A percentile compares a stretch with the other conserved stretches of the same genome.
phyloP scores from a whole-genome alignment of 2,888 invertebrate genomes.

The Tiliacea citrago region DNA sequence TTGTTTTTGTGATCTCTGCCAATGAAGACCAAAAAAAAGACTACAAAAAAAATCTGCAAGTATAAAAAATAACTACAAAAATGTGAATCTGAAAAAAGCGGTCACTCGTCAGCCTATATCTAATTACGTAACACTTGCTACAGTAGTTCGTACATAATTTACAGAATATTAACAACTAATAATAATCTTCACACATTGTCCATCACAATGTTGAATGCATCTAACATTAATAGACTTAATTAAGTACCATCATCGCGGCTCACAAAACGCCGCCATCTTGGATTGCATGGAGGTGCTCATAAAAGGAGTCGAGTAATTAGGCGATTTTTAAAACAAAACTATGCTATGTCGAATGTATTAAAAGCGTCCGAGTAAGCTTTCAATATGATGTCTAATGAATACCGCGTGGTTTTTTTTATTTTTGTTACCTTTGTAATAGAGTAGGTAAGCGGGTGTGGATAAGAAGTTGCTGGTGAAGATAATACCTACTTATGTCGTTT shows the following conservation, averaged over 20 bases:
- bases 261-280: constrained; percentile 51
- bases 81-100: background rate
- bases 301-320: constrained; percentile 76
- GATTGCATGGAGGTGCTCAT: constrained; percentile 65
- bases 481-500: too few relatives aligned
- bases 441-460: constrained; percentile 64
- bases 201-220: constrained; percentile 53
- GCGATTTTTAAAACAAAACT: constrained; percentile 80
- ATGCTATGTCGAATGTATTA: constrained; percentile 75
- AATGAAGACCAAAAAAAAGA: background rate
- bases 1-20: background rate
- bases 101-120: background rate
- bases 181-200: constrained; percentile 55
- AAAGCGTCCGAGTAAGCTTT: constrained; percentile 82
- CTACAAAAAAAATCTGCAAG: background rate
- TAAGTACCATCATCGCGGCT: constrained; percentile 56
- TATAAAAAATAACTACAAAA: constrained; percentile 1
- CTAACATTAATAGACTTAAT: constrained; percentile 67
- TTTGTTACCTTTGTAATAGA: constrained; percentile 64
- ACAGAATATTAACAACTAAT: constrained; percentile 45
- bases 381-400: constrained; percentile 87
- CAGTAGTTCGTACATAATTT: constrained; percentile 34
- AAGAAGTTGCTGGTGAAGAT: constrained; percentile 19
- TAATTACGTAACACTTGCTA: constrained; percentile 17
- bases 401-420: constrained; percentile 73